phyloP scores from a whole-genome alignment of 2,888 invertebrate species.

The Noctuana brunneofusca region DNA sequence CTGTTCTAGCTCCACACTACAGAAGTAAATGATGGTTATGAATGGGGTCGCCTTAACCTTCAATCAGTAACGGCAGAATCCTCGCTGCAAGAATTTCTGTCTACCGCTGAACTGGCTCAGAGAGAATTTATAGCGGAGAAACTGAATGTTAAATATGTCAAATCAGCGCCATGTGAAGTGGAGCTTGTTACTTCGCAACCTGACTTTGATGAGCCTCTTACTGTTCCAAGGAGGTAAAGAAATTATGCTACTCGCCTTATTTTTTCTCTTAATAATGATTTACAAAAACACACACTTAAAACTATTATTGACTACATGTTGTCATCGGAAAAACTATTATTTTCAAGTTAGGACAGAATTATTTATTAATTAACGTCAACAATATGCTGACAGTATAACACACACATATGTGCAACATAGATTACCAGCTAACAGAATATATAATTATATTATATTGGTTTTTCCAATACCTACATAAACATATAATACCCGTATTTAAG shows the following conservation, averaged over 20 bases:
- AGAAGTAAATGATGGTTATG: slow-evolving; percentile 94
- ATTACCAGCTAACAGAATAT: too few relatives aligned
- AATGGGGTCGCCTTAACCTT: slow-evolving; percentile 94
- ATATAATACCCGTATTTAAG: too few relatives aligned
- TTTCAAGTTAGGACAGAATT: too few relatives aligned
- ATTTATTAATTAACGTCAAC: too few relatives aligned
- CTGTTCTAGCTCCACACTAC: slow-evolving; percentile 89
- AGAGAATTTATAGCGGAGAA: slow-evolving; percentile 97
- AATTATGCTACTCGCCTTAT: background rate
- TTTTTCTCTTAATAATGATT: too few relatives aligned
- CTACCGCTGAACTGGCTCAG: slow-evolving; percentile 96
- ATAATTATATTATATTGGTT: too few relatives aligned
- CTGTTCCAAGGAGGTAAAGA: slow-evolving; percentile 88
- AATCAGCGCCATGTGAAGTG: slow-evolving; percentile 66
- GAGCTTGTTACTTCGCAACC: slow-evolving; percentile 69
- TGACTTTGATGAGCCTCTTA: slow-evolving; percentile 73
- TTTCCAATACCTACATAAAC: too few relatives aligned
- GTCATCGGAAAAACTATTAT: too few relatives aligned
- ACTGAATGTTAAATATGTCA: slow-evolving; percentile 87
- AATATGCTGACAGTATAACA: too few relatives aligned
- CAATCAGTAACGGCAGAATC: slow-evolving; percentile 97
- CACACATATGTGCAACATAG: too few relatives aligned
- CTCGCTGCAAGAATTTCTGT: slow-evolving; percentile 97
- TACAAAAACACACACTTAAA: too few relatives aligned
- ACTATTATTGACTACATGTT: too few relatives aligned